Base-by-base conservation (phyloP, 2,113 vertebrate species). In the Hemicordylus capensis region DNA sequence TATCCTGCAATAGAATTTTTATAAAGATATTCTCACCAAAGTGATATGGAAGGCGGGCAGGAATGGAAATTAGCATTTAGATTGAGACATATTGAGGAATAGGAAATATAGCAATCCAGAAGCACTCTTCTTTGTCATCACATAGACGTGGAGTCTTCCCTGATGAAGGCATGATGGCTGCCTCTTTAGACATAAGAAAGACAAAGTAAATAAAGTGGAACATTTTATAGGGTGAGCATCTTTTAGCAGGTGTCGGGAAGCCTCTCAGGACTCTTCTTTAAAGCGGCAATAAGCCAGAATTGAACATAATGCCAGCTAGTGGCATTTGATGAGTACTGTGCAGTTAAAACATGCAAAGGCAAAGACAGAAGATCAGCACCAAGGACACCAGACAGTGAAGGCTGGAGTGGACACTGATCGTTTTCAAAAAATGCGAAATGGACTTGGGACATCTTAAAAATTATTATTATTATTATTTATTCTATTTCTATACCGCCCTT, bases 11-110 rank as follows among this genome's bases (percentile, higher is more conserved):
- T 9, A 66, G 3, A 85, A 83, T 82, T 63, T 78, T 69, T 70
- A 48, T 88, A 51, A 91, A 87, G 75, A 73, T 86, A 51, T 75
- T 58, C 34, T 86, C 63, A 51, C n/a, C 54, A 63, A 87, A 91
- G n/a, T 51, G n/a, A 88, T 76, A 91, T 61, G 34, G 28, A 70
- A 59, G 76, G 42, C 24, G 24, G 56, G 56, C 58, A 14, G 67
- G 34, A 75, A 80, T 51, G 70, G 61, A 76, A 85, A 89, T 84
- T 90, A 90, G 61, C 76, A 76, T 91, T 89, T 90, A 82, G 69
- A 84, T 61, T 90, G 76, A 85, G 75, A 77, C 56, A 79, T 39
- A 51, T 73, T 88, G 34, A 89, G 73, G 77, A 87, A 76, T 37
- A 48, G 7, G 81, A 63, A n/a, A 73, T 20, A 48, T 34, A 24